Percentiles rank a stretch among this genome's conserved stretches.
These are phyloP conservation scores for Mycalesis mineus DNA, from an alignment of 2,888 invertebrate genomes.

Conservation along the genomic window DNA sequence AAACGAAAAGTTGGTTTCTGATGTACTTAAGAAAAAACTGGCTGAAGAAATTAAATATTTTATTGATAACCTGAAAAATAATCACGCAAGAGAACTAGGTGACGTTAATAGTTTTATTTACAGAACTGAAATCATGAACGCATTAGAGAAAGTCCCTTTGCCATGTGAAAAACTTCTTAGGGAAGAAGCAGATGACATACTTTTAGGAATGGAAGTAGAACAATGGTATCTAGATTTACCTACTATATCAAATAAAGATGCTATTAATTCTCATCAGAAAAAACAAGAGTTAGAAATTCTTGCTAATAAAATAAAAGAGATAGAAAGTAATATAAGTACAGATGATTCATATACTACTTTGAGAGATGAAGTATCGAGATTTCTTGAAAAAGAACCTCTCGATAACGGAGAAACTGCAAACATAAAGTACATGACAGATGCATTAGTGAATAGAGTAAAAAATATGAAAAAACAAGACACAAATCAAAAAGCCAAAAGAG, in stretches of 20 bases:
- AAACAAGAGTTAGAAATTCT: slow-evolving; percentile 43
- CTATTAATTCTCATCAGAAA: slow-evolving; percentile 35
- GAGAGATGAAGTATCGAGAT: slow-evolving; percentile 41
- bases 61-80: slow-evolving; percentile 41
- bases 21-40: slow-evolving; percentile 47
- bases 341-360: slow-evolving; percentile 34
- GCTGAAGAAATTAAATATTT: slow-evolving; percentile 40
- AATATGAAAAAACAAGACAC: slow-evolving; percentile 26
- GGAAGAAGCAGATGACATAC: slow-evolving; percentile 52
- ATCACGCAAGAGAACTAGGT: slow-evolving; percentile 36
- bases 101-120: slow-evolving; percentile 38
- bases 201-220: slow-evolving; percentile 50
- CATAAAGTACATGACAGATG: slow-evolving; percentile 42
- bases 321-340: slow-evolving; percentile 35
- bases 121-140: slow-evolving; percentile 41
- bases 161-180: slow-evolving; percentile 44
- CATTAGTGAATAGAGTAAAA: slow-evolving; percentile 40
- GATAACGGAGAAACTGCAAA: slow-evolving; percentile 36
- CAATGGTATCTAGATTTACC: slow-evolving; percentile 57
- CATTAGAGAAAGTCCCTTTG: slow-evolving; percentile 48
- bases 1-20: slow-evolving; percentile 43
- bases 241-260: slow-evolving; percentile 32
- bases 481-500: slow-evolving; percentile 17
- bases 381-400: slow-evolving; percentile 38
- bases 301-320: slow-evolving; percentile 44